Base-by-base conservation (phyloP, 2,113 vertebrate species). In the Thomomys bottae region DNA sequence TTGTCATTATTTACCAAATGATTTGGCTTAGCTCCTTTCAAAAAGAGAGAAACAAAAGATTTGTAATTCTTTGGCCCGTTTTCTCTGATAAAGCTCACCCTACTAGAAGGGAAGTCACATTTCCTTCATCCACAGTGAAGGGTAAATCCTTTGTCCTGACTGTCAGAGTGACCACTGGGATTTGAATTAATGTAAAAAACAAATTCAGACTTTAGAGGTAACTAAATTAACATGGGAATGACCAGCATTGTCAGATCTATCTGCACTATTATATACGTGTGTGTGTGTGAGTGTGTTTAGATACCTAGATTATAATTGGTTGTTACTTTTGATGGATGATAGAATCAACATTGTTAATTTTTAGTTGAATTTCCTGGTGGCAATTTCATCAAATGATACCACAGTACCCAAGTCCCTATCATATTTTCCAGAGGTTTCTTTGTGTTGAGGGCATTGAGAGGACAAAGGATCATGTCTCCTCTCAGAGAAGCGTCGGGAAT, bases 151-250 rank as follows among this genome's bases (percentile, higher is more conserved):
- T n/a, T 14, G 4, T 38, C 40, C 26, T 38, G 28, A 91, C 87
- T 87, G 78, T 89, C 89, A 91, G 82, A 12, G n/a, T 82, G 93
- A 91, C 77, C 78, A 26, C 23, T 81, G 78, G 36, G 45, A 87
- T 89, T 45, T 75, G 91, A 84, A 84, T 79, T 45, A 89, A 54
- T 61, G 32, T 28, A 36, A n/a, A 78, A 93, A 87, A 70, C 90
- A 91, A 90, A 75, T n/a, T 57, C 59, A 66, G 49, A 66, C 49
- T 64, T 89, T 64, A 9, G 32, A 66, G 40, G 36, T 80, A 90
- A 73, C 81, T 40, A 8, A 40, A 64, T 26, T 67, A 1, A 2
- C 3, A 1, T 64, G 67, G 49, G 17, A 26, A 32, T 8, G 59
- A 36, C 17, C 7, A 9, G 36, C 42, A 12, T 0, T 28, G 38